Conservation (phyloP, 2,797 vertebrate genomes). For the Huso huso region DNA sequence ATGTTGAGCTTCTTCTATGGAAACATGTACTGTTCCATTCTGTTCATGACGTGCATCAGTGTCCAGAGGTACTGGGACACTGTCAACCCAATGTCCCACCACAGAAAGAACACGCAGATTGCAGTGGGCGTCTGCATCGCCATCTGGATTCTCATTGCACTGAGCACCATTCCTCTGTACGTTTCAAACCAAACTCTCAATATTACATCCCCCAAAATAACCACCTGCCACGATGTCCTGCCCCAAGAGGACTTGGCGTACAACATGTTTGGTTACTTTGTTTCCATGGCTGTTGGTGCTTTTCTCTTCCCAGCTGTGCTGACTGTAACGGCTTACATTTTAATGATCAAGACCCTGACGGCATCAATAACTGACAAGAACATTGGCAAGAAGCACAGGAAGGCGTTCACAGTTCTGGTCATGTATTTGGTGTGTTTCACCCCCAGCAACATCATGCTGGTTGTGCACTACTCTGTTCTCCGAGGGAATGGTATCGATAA, state of each 20-base stretch:
- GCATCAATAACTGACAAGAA: constrained; percentile 50
- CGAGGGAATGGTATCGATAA: constrained; percentile 44
- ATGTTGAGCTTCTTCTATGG: constrained; percentile 84
- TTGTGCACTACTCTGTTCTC: constrained; percentile 74
- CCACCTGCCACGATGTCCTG: constrained; percentile 86
- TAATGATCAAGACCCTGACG: constrained; percentile 70
- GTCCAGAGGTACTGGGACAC: constrained; percentile 91
- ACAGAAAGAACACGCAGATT: constrained; percentile 68
- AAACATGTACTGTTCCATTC: constrained; percentile 93
- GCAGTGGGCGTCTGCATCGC: constrained; percentile 61
- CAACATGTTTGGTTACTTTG: constrained; percentile 73
- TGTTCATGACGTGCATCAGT: constrained; percentile 88
- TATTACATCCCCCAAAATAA: constrained; percentile 66
- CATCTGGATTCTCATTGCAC: constrained; percentile 75
- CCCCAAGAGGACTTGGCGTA: constrained; percentile 38
- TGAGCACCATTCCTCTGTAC: constrained; percentile 77
- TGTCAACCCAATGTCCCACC: constrained; percentile 74
- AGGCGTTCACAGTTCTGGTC: constrained; percentile 69
- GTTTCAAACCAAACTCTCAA: constrained; percentile 67
- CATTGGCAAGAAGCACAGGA: constrained; percentile 60
- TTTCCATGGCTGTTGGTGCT: constrained; percentile 65
- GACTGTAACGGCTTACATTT: constrained; percentile 65
- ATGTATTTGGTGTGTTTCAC: constrained; percentile 84
- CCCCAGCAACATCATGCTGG: constrained; percentile 83
- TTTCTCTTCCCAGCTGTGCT: constrained; percentile 79